Percentiles rank a stretch among this genome's conserved stretches.
phyloP scores from a whole-genome alignment of 2,888 invertebrate species.

The Caenorhabditis angaria region DNA sequence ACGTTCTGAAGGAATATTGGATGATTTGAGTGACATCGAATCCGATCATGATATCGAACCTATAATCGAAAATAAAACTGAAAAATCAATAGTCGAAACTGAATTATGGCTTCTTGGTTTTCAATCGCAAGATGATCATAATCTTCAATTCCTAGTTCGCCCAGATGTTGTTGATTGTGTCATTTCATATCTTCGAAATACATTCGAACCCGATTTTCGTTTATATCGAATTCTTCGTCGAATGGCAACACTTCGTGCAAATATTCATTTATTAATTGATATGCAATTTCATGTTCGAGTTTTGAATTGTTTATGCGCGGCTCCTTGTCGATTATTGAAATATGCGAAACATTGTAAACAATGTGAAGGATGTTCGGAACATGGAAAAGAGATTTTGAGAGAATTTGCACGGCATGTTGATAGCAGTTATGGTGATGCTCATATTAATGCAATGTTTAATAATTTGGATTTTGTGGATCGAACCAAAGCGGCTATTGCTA shows the following conservation, averaged over 20 bases:
- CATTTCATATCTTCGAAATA: slow-evolving; percentile 41
- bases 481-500: slow-evolving; percentile 49
- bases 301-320: slow-evolving; percentile 51
- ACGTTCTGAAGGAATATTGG: slow-evolving; percentile 28
- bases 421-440: slow-evolving; percentile 61
- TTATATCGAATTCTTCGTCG: slow-evolving; percentile 42
- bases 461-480: slow-evolving; percentile 40
- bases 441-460: slow-evolving; percentile 43
- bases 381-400: slow-evolving; percentile 58
- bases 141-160: slow-evolving; percentile 50
- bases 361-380: slow-evolving; percentile 59
- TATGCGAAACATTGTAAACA: slow-evolving; percentile 54
- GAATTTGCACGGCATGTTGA: slow-evolving; percentile 59
- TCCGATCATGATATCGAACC: slow-evolving; percentile 24
- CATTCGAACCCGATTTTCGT: slow-evolving; percentile 35
- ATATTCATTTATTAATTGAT: slow-evolving; percentile 53
- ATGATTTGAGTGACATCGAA: slow-evolving; percentile 36
- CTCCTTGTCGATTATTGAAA: slow-evolving; percentile 55
- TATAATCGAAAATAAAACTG: slow-evolving; percentile 16
- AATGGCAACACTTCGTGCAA: slow-evolving; percentile 40
- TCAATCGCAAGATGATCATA: slow-evolving; percentile 55
- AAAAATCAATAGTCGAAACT: slow-evolving; percentile 47
- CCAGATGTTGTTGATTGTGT: slow-evolving; percentile 51
- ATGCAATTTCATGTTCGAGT: slow-evolving; percentile 63
- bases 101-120: slow-evolving; percentile 53